These are phyloP conservation scores for Agrenia bidenticulata DNA, from an alignment of 2,888 invertebrate genomes.

Conservation along the genomic window DNA sequence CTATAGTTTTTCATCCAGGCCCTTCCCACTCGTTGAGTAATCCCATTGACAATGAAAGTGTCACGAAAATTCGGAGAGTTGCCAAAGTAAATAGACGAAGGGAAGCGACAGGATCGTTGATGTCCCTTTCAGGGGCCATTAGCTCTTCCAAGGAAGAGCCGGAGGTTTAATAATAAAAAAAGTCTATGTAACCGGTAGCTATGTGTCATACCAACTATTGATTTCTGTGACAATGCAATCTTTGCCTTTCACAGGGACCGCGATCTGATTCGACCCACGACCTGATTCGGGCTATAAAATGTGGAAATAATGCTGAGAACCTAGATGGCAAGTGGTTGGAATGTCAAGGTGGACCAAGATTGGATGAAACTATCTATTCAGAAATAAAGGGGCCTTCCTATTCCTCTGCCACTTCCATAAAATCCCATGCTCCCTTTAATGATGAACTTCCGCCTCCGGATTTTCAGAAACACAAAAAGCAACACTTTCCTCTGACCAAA, in stretches of 20 bases:
- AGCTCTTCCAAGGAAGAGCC: slow-evolving; percentile 11
- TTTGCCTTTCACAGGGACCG: background rate
- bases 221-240: background rate
- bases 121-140: slow-evolving; percentile 10
- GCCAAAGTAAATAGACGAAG: slow-evolving; percentile 24
- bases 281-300: slow-evolving; percentile 43
- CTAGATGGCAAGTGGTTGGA: background rate
- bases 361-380: background rate
- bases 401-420: background rate
- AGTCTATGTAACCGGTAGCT: background rate
- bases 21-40: slow-evolving; percentile 2
- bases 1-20: too few relatives aligned
- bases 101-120: slow-evolving; percentile 11
- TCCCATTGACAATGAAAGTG: slow-evolving; percentile 5
- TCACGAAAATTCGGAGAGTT: slow-evolving; percentile 25
- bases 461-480: background rate
- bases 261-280: slow-evolving; percentile 41
- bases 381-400: background rate
- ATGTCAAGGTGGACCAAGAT: background rate
- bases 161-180: background rate
- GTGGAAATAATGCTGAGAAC: background rate
- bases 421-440: background rate
- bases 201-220: slow-evolving; percentile 3
- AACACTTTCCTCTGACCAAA: background rate
- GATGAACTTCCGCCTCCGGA: background rate